Base-by-base conservation (phyloP, 2,888 invertebrate species). In the Microdon myrmicae region DNA sequence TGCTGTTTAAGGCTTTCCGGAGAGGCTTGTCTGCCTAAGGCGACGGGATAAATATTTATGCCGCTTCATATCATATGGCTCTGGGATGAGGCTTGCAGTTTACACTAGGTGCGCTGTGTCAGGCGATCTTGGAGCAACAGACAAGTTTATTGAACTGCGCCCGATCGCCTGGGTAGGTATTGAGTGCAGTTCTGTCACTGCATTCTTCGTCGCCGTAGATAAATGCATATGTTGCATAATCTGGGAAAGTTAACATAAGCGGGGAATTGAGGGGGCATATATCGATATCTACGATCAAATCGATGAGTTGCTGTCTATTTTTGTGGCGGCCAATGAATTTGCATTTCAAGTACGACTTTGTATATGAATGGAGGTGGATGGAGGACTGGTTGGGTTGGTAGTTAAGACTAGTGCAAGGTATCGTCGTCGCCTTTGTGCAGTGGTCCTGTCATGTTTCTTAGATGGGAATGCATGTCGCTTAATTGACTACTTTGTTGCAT, bases 131-230 rank as follows among this genome's bases (percentile, higher is more conserved):
- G 64, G 43, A 51, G 58, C 41, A 45, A 39, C 56, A 23, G 61
- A 58, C 51, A 58, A 64, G 64, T 64, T 64, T 64, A 58, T 64
- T 64, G 64, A 64, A 64, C 64, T 58, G 43, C 47, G 45, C n/a
- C n/a, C n/a, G n/a, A n/a, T n/a, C n/a, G n/a, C n/a, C n/a, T n/a
- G n/a, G n/a, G n/a, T n/a, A n/a, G n/a, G n/a, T n/a, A n/a, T n/a
- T 53, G 58, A 58, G 53, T 56, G 51, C 49, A 51, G 56, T 51
- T 56, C 48, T 45, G 9, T 35, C 29, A 32, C 35, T 37, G 29
- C 22, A 29, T 28, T 45, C 39, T 26, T 20, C 17, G 19, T 20
- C 39, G 9, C 9, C 3, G 9, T 1, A 6, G 9, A 4, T 35
- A 17, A 34, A 32, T 45, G 34, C 16, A 54, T 54, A 45, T 38